phyloP scores from a whole-genome alignment of 2,113 vertebrate species.

The Rhodinocichla rosea region DNA sequence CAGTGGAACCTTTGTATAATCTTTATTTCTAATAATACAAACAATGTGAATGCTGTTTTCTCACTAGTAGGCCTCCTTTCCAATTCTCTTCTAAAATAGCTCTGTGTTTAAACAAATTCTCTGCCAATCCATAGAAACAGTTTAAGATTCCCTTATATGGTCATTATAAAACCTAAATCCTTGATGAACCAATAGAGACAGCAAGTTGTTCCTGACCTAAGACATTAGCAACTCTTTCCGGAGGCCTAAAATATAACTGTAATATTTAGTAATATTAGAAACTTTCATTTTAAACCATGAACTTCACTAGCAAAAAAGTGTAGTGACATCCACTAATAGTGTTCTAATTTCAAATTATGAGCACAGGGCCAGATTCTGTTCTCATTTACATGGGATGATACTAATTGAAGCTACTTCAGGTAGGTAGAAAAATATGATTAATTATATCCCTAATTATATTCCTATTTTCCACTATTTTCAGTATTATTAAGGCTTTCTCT shows the following conservation, averaged over 20 bases:
- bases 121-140: constrained; percentile 66
- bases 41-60: constrained; percentile 32
- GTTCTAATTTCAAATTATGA: constrained; percentile 17
- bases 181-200: constrained; percentile 63
- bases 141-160: constrained; percentile 66
- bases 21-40: constrained; percentile 30
- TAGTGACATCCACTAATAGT: background rate
- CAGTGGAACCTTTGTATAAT: constrained; percentile 66
- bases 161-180: constrained; percentile 56
- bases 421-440: background rate
- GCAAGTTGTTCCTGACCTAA: constrained; percentile 39
- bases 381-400: background rate
- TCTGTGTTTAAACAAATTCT: constrained; percentile 70
- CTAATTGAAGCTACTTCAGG: background rate
- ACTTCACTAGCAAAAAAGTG: background rate
- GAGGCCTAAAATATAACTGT: constrained; percentile 40
- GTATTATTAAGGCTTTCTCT: background rate
- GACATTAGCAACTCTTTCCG: constrained; percentile 11
- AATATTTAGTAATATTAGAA: constrained; percentile 13
- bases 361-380: background rate
- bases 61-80: constrained; percentile 51
- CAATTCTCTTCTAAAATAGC: constrained; percentile 70
- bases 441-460: background rate
- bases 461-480: background rate
- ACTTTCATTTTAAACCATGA: constrained; percentile 10